Base-by-base conservation (phyloP, 2,797 vertebrate species). In the Erethizon dorsatum region DNA sequence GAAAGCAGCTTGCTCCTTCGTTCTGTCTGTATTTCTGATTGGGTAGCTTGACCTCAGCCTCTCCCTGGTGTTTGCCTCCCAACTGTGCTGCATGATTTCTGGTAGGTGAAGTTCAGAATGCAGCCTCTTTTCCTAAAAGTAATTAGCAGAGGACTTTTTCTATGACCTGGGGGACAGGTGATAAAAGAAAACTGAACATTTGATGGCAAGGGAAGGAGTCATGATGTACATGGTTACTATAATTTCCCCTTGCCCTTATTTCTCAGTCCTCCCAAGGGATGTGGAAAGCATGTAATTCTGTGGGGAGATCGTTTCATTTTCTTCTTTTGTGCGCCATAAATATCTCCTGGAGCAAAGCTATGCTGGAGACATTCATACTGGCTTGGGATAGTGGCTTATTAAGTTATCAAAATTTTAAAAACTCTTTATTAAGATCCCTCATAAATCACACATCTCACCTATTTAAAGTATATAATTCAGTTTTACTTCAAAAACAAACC, bases 121-220 rank as follows among this genome's bases (percentile, higher is more conserved):
- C 50, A 28, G 61, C 22, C 41, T 47, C 15, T 65, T 82, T 89
- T 63, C 54, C 61, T 85, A 6, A 56, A 85, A 86, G 77, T 85
- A 83, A 91, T 78, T 63, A 85, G 69, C 67, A 73, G 83, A 94
- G 65, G 83, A 52, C 26, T 88, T 80, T 88, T 85, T 54, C 15
- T 41, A 15, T 61, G 52, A 86, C 47, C 24, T 71, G 57, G 79
- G 45, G 45, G 57, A 91, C 20, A 6, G 3, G 14, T 17, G 57
- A 79, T 67, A 57, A 92, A 75, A 28, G 73, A 37, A 65, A 73
- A 63, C 47, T 4, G 65, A 78, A 18, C 61, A 8, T 47, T 47
- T 69, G 45, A 5, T 67, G 71, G n/a, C 41, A n/a, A 33, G 33
- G 61, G 17, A 57, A 57, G 31, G 56, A 79, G 57, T 24, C 56